A percentile compares a stretch with the other conserved stretches of the same genome.
phyloP scores from a whole-genome alignment of 23 tunicate genomes.

The Phallusia fumigata region DNA sequence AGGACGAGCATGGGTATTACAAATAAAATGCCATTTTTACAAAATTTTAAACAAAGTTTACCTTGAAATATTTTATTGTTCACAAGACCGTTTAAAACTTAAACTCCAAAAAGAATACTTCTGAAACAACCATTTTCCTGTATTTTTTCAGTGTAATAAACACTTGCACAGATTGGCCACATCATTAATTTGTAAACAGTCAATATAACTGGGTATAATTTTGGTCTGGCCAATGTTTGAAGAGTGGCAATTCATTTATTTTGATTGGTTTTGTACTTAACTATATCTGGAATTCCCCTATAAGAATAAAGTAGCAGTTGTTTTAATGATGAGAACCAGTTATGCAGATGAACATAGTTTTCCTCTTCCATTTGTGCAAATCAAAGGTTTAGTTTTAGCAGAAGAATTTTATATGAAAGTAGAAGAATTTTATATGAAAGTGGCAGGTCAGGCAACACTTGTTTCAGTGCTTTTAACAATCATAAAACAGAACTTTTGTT shows the following conservation, averaged over 20 bases:
- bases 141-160: constrained; percentile 18
- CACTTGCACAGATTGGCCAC: constrained; percentile 21
- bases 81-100: not conserved
- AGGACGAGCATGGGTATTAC: constrained; percentile 61
- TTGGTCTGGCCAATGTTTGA: not conserved
- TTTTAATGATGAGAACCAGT: not conserved
- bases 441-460: not conserved
- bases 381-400: not conserved
- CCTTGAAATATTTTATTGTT: not conserved
- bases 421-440: not conserved
- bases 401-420: no score
- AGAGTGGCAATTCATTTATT: not conserved
- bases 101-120: not conserved
- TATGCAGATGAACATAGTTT: not conserved
- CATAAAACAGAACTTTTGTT: constrained; percentile 21
- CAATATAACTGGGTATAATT: constrained; percentile 11
- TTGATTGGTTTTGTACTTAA: not conserved
- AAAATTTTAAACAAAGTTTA: not conserved
- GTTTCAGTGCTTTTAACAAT: not conserved
- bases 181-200: not conserved
- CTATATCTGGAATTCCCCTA: not conserved
- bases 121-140: constrained; percentile 11
- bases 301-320: not conserved
- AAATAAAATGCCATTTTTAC: constrained; percentile 21
- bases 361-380: not conserved